These are phyloP conservation scores for Orbicella faveolata DNA, from an alignment of 64 coral and sea anemone genomes.

Conservation along the genomic window DNA sequence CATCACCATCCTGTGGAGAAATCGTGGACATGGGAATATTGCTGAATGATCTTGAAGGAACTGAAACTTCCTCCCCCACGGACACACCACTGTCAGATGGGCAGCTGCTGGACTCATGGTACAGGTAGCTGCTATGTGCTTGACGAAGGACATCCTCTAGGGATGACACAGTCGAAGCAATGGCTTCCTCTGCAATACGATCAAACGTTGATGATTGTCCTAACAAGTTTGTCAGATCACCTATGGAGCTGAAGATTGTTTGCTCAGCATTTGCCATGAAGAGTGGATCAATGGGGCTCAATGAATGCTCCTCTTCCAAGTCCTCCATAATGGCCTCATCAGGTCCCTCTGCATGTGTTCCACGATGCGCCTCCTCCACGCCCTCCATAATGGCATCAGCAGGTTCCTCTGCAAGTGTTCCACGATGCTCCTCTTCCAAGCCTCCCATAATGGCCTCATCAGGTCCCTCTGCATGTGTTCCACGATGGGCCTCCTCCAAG, in stretches of 20 bases:
- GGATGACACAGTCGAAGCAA: neutral
- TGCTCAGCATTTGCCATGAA: conserved; percentile 19
- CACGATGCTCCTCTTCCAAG: no score
- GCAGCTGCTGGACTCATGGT: conserved; percentile 8
- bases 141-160: conserved; percentile 17
- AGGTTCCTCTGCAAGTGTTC: no score
- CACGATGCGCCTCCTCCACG: neutral
- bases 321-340: neutral
- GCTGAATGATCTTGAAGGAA: neutral
- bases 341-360: neutral
- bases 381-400: neutral
- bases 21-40: neutral
- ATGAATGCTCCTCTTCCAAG: neutral
- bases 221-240: neutral
- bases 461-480: no score
- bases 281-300: conserved; percentile 21
- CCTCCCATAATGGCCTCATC: no score
- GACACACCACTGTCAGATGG: conserved; percentile 33
- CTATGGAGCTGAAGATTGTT: conserved; percentile 38
- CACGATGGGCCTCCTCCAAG: no score
- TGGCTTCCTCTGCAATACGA: conserved; percentile 35
- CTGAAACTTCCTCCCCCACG: neutral
- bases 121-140: neutral
- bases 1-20: neutral
- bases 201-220: conserved; percentile 22